A percentile compares a stretch with the other conserved stretches of the same genome.
Evolutionary conservation across 1,140 invertebrate genomes (phyloP).

Genomic region (Caenorhabditis elegans): DNA sequence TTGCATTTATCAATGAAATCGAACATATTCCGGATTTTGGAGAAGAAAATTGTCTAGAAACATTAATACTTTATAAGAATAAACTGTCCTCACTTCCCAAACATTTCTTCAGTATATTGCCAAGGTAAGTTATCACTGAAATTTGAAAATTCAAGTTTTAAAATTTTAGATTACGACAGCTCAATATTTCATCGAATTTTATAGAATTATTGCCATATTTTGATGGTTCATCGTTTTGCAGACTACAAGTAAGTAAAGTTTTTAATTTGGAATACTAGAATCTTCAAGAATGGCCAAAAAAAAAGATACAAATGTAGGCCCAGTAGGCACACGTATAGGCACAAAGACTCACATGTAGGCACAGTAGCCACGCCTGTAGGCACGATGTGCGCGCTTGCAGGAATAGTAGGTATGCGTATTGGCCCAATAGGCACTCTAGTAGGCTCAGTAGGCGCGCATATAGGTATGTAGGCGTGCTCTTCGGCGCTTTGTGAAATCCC

Average conservation of each 20-base stretch:
- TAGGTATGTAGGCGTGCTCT: too few species aligned
- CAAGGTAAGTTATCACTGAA: background rate
- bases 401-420: too few species aligned
- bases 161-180: constrained; percentile 32
- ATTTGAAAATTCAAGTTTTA: background rate
- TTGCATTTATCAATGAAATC: constrained; percentile 35
- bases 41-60: constrained; percentile 38
- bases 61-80: constrained; percentile 39
- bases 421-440: too few species aligned
- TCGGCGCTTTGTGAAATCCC: too few species aligned
- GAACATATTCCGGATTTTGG: constrained; percentile 22
- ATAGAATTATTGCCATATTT: constrained; percentile 19
- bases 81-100: constrained; percentile 17
- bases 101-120: constrained; percentile 29
- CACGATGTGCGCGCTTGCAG: too few species aligned
- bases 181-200: constrained; percentile 36
- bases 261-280: background rate
- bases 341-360: too few species aligned
- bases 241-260: background rate
- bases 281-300: too few species aligned
- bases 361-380: too few species aligned
- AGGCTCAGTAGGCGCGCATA: too few species aligned
- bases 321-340: too few species aligned
- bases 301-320: too few species aligned
- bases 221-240: background rate